A percentile compares a stretch with the other conserved stretches of the same genome.
Conservation (phyloP, 2,113 vertebrate species). For the Pteronura brasiliensis region DNA sequence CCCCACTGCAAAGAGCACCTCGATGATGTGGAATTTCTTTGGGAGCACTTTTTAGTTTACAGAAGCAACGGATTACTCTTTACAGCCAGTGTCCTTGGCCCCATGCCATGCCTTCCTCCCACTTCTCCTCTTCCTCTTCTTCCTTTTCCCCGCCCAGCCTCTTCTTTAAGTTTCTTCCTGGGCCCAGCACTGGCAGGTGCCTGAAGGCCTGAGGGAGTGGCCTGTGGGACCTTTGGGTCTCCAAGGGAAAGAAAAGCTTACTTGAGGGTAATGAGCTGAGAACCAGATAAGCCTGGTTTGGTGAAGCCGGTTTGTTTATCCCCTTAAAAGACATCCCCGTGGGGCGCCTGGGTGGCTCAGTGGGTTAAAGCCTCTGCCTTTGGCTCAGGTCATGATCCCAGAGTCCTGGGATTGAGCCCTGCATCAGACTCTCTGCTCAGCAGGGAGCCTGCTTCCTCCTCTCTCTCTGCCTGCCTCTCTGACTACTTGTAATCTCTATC, state of each 20-base stretch:
- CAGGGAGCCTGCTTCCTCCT: too few species aligned
- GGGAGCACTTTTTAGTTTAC: neutral
- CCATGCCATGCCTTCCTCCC: neutral
- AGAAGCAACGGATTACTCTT: neutral
- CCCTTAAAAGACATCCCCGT: neutral
- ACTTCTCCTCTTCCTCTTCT: neutral
- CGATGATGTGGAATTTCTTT: conserved; percentile 15
- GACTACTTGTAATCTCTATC: too few species aligned
- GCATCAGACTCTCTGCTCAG: too few species aligned
- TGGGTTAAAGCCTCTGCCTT: too few species aligned
- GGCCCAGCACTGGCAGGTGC: neutral
- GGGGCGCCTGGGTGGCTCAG: too few species aligned
- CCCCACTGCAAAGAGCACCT: neutral
- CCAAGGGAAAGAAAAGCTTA: neutral
- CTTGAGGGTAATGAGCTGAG: neutral
- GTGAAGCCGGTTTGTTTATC: neutral
- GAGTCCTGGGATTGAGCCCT: too few species aligned
- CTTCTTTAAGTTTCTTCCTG: conserved; percentile 79
- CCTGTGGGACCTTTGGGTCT: neutral
- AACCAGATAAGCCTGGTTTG: neutral
- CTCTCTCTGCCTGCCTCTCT: too few species aligned
- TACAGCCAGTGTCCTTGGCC: neutral
- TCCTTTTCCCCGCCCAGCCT: neutral
- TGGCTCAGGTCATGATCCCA: too few species aligned
- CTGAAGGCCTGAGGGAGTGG: neutral